These are phyloP conservation scores for Carlito syrichta DNA, from an alignment of 2,113 vertebrate species.

Conservation along the genomic window DNA sequence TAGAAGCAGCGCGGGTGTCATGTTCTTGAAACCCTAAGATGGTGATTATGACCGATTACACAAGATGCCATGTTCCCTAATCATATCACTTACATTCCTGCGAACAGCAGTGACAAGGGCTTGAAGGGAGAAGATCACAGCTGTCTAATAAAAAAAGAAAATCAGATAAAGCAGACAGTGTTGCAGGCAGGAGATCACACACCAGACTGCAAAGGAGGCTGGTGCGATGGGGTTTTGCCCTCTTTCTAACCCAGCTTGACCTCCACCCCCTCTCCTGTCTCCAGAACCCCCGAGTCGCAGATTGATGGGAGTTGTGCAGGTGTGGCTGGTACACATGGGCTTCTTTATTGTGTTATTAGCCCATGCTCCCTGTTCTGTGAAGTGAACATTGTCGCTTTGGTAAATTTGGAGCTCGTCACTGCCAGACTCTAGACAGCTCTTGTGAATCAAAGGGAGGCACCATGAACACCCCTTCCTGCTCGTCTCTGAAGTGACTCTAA, in stretches of 20 bases:
- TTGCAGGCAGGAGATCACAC: slow-evolving; percentile 68
- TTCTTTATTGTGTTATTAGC: neutral
- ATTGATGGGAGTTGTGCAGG: neutral
- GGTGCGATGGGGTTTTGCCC: slow-evolving; percentile 45
- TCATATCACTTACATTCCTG: slow-evolving; percentile 82
- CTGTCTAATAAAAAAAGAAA: slow-evolving; percentile 78
- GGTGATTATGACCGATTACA: slow-evolving; percentile 83
- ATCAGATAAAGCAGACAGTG: slow-evolving; percentile 77
- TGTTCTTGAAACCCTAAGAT: slow-evolving; percentile 77
- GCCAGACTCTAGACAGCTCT: slow-evolving; percentile 28
- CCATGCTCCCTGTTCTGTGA: slow-evolving; percentile 40
- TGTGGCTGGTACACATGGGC: neutral
- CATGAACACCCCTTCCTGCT: slow-evolving; percentile 42
- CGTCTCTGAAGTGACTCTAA: slow-evolving; percentile 59
- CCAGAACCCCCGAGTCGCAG: rapidly evolving
- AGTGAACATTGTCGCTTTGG: slow-evolving; percentile 20
- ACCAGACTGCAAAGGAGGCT: slow-evolving; percentile 58
- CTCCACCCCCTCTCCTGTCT: slow-evolving; percentile 9
- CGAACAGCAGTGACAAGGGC: slow-evolving; percentile 79
- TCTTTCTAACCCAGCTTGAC: slow-evolving; percentile 52
- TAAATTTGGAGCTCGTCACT: slow-evolving; percentile 46
- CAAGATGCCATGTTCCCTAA: slow-evolving; percentile 82
- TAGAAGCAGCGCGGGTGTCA: slow-evolving; percentile 76
- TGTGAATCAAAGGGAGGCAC: slow-evolving; percentile 62
- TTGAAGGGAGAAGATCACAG: slow-evolving; percentile 84